Percentiles rank a stretch among this genome's conserved stretches.
These are phyloP conservation scores for Sebastes diaconus DNA, from an alignment of 2,797 vertebrate species.

Conservation along the genomic window DNA sequence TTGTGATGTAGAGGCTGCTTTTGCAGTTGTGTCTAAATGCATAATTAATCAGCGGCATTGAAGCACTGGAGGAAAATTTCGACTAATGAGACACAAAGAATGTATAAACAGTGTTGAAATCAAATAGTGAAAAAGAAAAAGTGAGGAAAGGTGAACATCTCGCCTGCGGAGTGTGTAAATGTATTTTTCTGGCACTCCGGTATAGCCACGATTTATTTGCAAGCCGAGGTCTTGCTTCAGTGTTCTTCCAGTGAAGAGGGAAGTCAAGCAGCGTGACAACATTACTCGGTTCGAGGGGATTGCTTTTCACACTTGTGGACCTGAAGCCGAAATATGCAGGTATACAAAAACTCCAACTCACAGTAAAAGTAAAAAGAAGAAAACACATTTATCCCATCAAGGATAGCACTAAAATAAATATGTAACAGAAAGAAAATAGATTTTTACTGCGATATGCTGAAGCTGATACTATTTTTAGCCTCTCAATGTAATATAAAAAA, in stretches of 20 bases:
- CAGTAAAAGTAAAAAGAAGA: background rate
- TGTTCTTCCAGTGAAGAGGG: conserved; percentile 27
- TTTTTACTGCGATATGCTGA: conserved; percentile 1
- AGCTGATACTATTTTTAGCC: conserved; percentile 29
- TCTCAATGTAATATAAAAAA: conserved; percentile 20
- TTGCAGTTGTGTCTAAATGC: conserved; percentile 54
- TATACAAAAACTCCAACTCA: conserved; percentile 9
- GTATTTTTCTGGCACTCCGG: conserved; percentile 9
- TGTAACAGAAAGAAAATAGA: background rate
- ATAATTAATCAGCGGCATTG: conserved; percentile 66
- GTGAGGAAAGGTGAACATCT: background rate
- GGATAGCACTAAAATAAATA: background rate
- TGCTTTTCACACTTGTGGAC: conserved; percentile 35
- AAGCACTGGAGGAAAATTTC: conserved; percentile 17
- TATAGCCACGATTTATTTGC: conserved; percentile 20
- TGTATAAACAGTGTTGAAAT: conserved; percentile 32
- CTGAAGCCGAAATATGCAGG: conserved; percentile 43
- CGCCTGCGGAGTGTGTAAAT: background rate
- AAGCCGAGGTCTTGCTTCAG: conserved; percentile 31
- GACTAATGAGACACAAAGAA: conserved; percentile 54
- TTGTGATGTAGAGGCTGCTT: conserved; percentile 45
- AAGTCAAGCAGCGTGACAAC: conserved; percentile 54
- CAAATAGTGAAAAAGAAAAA: background rate
- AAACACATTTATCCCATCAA: background rate
- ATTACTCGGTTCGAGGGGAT: conserved; percentile 48